These are phyloP conservation scores for Blomia tropicalis DNA, from an alignment of 2,888 invertebrate species.

Conservation along the genomic window DNA sequence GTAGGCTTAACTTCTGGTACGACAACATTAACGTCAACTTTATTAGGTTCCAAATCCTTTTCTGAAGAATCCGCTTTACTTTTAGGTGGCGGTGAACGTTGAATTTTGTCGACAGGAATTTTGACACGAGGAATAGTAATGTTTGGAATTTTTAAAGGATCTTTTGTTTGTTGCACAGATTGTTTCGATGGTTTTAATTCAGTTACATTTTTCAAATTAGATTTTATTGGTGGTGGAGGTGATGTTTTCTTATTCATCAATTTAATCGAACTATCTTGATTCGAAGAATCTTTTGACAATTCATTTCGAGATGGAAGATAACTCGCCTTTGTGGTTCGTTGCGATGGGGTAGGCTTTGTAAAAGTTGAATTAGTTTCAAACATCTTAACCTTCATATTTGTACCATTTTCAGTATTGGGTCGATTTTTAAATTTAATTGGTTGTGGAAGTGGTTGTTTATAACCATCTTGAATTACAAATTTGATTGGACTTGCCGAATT, in stretches of 20 bases:
- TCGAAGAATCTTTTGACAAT: neutral
- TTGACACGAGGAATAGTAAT: neutral
- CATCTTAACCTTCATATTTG: neutral
- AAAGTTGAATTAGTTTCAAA: neutral
- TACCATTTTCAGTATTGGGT: neutral
- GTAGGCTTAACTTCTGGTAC: neutral
- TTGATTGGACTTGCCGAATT: neutral
- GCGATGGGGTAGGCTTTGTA: neutral
- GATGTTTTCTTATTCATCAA: neutral
- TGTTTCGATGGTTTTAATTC: neutral
- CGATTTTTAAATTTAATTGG: neutral
- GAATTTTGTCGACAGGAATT: neutral
- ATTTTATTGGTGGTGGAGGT: neutral
- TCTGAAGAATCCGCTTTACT: neutral
- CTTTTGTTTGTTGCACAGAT: neutral
- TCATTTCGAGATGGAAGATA: neutral
- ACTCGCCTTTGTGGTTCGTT: neutral
- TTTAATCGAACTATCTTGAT: neutral
- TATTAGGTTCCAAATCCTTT: neutral
- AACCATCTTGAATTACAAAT: slow-evolving; percentile 6
- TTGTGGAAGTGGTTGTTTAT: neutral
- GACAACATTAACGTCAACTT: neutral
- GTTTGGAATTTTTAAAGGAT: neutral
- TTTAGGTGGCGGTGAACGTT: slow-evolving; percentile 1
- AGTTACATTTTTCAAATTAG: neutral